phyloP scores from a whole-genome alignment of 35 echinoderm and acorn worm species.

The Apostichopus japonicus region DNA sequence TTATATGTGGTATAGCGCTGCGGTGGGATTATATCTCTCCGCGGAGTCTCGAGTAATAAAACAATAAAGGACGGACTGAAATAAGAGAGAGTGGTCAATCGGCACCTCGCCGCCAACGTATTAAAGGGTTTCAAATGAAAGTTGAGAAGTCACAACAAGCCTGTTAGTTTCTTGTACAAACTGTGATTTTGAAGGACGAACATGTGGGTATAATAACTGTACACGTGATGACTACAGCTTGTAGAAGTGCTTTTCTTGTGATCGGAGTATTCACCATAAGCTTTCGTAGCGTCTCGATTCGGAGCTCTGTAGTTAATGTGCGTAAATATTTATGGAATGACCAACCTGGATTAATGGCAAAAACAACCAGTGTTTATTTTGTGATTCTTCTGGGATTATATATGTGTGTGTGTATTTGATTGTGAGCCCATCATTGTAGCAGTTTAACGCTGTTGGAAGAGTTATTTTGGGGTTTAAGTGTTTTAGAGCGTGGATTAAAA shows the following conservation, averaged over 20 bases:
- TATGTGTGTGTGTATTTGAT: no score
- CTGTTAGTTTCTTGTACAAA: background rate
- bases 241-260: background rate
- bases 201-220: background rate
- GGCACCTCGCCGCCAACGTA: background rate
- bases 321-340: background rate
- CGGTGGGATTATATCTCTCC: background rate
- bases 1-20: slow-evolving; percentile 31
- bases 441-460: no score
- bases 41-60: slow-evolving; percentile 2
- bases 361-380: background rate
- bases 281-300: background rate
- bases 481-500: no score
- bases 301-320: background rate
- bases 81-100: slow-evolving; percentile 44
- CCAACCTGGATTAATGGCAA: background rate
- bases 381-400: background rate
- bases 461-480: no score
- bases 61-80: slow-evolving; percentile 26
- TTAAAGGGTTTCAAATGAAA: slow-evolving; percentile 1
- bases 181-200: slow-evolving; percentile 14
- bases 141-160: slow-evolving; percentile 32
- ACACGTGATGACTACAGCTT: background rate
- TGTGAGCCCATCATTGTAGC: no score
- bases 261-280: background rate